A percentile compares a stretch with the other conserved stretches of the same genome.
phyloP scores from a whole-genome alignment of 2,888 invertebrate species.

The Dioctria linearis region DNA sequence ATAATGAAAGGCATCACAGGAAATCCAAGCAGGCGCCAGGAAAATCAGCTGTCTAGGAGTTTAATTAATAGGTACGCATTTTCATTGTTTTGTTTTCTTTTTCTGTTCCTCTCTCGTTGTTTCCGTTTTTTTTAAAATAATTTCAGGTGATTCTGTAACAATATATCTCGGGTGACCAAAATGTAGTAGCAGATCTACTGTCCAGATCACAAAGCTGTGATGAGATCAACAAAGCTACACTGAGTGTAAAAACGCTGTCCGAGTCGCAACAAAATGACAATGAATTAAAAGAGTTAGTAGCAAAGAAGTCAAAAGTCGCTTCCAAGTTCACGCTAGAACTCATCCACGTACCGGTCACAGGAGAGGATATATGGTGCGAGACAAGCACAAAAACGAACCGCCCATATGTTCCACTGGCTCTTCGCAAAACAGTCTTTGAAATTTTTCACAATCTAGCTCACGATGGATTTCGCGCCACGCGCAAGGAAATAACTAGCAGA shows the following conservation, averaged over 20 bases:
- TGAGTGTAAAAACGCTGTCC: background rate
- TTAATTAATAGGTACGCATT: too few relatives aligned
- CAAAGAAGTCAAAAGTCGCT: background rate
- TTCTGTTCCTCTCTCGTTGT: too few relatives aligned
- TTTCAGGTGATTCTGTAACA: too few relatives aligned
- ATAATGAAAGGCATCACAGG: too few relatives aligned
- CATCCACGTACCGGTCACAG: background rate
- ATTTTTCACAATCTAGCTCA: conserved; percentile 10
- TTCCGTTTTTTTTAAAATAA: too few relatives aligned
- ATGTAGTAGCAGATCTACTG: background rate
- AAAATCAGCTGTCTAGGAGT: too few relatives aligned
- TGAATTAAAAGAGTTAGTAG: background rate
- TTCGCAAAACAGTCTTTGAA: background rate
- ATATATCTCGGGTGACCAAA: background rate
- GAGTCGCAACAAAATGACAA: background rate
- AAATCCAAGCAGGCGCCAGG: too few relatives aligned
- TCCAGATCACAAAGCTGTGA: background rate
- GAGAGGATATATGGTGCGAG: conserved; percentile 7
- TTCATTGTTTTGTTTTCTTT: too few relatives aligned
- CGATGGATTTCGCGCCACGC: background rate
- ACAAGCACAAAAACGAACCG: background rate
- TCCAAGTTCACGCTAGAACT: background rate
- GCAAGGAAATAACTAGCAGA: background rate
- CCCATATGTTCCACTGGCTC: background rate
- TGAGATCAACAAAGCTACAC: background rate